Percentiles rank a stretch among this genome's conserved stretches.
Evolutionary conservation across 2,797 vertebrate genomes (phyloP).

Genomic region (Sebastes ruberrimus): DNA sequence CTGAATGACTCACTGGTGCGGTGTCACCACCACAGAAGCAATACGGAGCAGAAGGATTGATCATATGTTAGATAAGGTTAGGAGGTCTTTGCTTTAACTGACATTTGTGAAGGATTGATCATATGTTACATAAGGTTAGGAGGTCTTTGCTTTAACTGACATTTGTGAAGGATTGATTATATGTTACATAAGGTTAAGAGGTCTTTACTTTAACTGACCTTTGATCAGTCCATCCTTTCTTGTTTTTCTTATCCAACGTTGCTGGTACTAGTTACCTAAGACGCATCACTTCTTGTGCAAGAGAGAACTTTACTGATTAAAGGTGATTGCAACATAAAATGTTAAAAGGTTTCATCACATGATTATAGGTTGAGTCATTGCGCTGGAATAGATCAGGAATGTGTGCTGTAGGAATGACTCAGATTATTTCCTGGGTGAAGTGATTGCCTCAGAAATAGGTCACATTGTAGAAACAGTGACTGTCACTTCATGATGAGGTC

Average conservation of each 20-base stretch:
- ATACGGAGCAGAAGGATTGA: neutral
- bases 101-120: neutral
- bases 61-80: neutral
- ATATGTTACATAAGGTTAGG: too few relatives aligned
- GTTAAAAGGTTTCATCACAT: neutral
- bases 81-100: neutral
- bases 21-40: neutral
- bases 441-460: slow-evolving; percentile 49
- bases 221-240: neutral
- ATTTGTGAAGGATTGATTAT: neutral
- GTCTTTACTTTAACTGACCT: neutral
- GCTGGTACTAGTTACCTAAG: neutral
- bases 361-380: neutral
- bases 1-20: slow-evolving; percentile 37
- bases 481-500: slow-evolving; percentile 39
- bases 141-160: too few relatives aligned
- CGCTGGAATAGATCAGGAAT: neutral
- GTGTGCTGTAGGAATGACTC: neutral
- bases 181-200: neutral
- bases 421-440: neutral
- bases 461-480: slow-evolving; percentile 18
- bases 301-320: neutral
- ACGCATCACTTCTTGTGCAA: neutral
- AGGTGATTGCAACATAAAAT: neutral
- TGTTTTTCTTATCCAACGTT: neutral